phyloP scores from a whole-genome alignment of 2,113 vertebrate species.

The Petrocephalus microphthalmus region DNA sequence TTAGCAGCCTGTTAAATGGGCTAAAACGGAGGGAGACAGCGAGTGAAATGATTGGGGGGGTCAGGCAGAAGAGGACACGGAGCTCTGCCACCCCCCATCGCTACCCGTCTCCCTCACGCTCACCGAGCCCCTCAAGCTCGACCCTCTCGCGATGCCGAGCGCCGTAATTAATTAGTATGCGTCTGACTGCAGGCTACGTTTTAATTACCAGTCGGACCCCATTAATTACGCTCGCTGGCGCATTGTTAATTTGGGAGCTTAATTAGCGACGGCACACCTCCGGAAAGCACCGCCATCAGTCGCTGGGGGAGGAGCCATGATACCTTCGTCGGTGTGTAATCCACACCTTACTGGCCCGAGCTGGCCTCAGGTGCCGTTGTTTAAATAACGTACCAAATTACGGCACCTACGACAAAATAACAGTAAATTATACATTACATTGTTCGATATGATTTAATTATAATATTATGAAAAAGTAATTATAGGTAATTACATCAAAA shows the following conservation, averaged over 20 bases:
- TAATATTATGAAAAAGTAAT: neutral
- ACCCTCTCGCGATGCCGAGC: constrained; percentile 39
- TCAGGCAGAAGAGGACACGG: constrained; percentile 25
- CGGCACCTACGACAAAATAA: neutral
- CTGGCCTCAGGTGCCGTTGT: neutral
- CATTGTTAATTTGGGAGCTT: constrained; percentile 58
- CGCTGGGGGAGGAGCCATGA: constrained; percentile 35
- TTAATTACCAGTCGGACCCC: constrained; percentile 65
- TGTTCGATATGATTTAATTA: neutral
- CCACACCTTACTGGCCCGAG: constrained; percentile 6
- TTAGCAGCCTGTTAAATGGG: neutral
- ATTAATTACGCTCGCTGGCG: constrained; percentile 61
- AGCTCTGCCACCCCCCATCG: neutral
- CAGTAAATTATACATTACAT: neutral
- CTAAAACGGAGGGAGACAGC: constrained; percentile 20
- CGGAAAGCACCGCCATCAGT: constrained; percentile 44
- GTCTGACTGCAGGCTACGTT: constrained; percentile 61
- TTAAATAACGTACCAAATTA: neutral
- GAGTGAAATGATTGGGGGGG: constrained; percentile 26
- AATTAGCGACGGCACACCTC: constrained; percentile 56
- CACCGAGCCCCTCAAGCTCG: constrained; percentile 8
- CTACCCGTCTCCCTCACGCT: constrained; percentile 24
- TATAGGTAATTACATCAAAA: neutral
- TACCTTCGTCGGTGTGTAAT: constrained; percentile 40
- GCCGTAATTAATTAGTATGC: constrained; percentile 53